Evolutionary conservation across 2,797 vertebrate species (phyloP).

Genomic region (Onychomys arenicola): DNA sequence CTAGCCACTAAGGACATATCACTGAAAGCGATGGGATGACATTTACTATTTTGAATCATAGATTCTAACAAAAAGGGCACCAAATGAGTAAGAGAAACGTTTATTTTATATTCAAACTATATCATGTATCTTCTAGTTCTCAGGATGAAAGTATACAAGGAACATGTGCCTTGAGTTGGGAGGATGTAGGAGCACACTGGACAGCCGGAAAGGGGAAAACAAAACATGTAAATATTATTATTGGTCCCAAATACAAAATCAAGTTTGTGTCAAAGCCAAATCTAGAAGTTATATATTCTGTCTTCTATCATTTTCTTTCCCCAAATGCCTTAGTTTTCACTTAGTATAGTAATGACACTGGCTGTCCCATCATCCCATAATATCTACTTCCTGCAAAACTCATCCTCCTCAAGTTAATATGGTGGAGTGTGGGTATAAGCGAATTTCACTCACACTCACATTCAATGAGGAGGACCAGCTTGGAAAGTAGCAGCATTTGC

Average conservation of each 20-base stretch:
- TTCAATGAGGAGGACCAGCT: neutral
- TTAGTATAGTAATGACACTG: neutral
- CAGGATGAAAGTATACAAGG: constrained; percentile 2
- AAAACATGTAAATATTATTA: neutral
- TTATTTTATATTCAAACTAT: neutral
- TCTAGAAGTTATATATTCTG: neutral
- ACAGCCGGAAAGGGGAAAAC: neutral
- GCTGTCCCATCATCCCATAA: neutral
- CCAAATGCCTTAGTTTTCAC: neutral
- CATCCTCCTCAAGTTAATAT: neutral
- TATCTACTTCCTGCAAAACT: neutral
- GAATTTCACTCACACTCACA: neutral
- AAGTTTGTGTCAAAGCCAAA: neutral
- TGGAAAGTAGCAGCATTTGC: neutral
- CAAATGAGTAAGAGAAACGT: neutral
- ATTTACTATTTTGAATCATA: neutral
- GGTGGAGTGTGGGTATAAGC: neutral
- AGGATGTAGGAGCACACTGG: neutral
- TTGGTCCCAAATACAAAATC: neutral
- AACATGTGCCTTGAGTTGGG: neutral
- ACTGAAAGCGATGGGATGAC: neutral
- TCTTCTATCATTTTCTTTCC: neutral
- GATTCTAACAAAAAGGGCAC: constrained; percentile 13
- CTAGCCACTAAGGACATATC: neutral
- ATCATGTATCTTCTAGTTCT: neutral